Base-by-base conservation (phyloP, 2,113 vertebrate species). In the Corydoras maculifer region DNA sequence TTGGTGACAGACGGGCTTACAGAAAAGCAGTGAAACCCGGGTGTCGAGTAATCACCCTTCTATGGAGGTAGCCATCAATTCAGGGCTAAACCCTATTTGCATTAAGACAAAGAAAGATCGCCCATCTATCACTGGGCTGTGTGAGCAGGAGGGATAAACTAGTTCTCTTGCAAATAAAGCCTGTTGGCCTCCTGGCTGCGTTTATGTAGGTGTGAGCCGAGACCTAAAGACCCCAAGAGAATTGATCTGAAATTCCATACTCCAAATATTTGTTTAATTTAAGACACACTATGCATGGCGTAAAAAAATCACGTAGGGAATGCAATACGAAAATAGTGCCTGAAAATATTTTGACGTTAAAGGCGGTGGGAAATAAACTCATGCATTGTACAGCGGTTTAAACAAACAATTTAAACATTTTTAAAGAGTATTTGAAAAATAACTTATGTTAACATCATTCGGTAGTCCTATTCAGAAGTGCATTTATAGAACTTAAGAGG, bases 21-120 rank as follows among this genome's bases (percentile, higher is more conserved):
- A 77, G 61, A 76, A 76, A 73, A 83, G 83, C 67, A 50, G 70
- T 84, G 76, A 69, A 78, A 78, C 69, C 68, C 68, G 43, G 72
- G 68, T 70, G 63, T 79, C 77, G 75, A 82, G 84, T 86, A 87
- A 87, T 88, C 83, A 76, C 78, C 79, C 84, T 81, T 83, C 83
- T 86, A 78, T 77, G 80, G 84, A 88, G 84, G 86, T 88, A 85
- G 81, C 87, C 88, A 87, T 90, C 88, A 86, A 90, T 87, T 86
- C 66, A 72, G 82, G 85, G 87, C 89, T 89, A 89, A 89, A 87
- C 81, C 82, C 86, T 84, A 91, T 90, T 88, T 91, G 87, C 88
- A 91, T 91, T 77, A 51, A 87, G 85, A 90, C 89, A 91, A 89
- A 78, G 83, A 78, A 77, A 86, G 82, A 84, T 82, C 83, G 84